These are phyloP conservation scores for Lophochroa leadbeateri DNA, from an alignment of 2,113 vertebrate genomes.

Conservation along the genomic window DNA sequence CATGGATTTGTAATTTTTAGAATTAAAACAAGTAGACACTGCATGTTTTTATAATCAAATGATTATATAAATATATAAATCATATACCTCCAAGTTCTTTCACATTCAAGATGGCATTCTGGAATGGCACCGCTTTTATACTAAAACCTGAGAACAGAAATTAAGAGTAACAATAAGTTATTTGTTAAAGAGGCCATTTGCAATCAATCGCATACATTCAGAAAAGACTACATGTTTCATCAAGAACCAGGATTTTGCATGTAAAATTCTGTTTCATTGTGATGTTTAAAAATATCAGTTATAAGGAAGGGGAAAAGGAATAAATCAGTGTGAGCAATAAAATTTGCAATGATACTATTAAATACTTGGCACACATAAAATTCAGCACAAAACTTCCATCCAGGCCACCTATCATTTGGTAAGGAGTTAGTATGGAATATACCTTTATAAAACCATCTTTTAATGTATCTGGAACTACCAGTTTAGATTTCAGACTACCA, in stretches of 20 bases:
- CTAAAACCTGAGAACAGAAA: constrained; percentile 89
- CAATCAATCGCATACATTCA: not conserved
- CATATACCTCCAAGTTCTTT: constrained; percentile 98
- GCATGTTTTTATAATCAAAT: not conserved
- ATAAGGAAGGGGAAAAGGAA: not conserved
- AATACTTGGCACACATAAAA: not conserved
- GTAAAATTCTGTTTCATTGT: not conserved
- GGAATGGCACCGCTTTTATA: constrained; percentile 97
- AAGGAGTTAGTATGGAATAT: not conserved
- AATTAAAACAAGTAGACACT: not conserved
- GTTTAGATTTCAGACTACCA: not conserved
- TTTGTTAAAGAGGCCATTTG: not conserved
- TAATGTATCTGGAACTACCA: not conserved
- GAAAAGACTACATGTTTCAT: not conserved
- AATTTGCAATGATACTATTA: not conserved
- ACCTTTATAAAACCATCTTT: not conserved
- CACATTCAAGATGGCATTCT: constrained; percentile 95
- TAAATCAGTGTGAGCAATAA: not conserved
- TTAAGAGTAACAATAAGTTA: constrained; percentile 37
- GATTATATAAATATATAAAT: not conserved
- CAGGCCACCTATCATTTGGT: not conserved
- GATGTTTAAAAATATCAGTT: not conserved
- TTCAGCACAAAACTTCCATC: not conserved
- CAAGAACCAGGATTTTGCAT: not conserved
- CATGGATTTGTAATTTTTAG: not conserved